Evolutionary conservation across 1,140 invertebrate genomes (phyloP), one percentile per base, ranked within the genome.

Genomic region (Himalopsyche phryganea): DNA sequence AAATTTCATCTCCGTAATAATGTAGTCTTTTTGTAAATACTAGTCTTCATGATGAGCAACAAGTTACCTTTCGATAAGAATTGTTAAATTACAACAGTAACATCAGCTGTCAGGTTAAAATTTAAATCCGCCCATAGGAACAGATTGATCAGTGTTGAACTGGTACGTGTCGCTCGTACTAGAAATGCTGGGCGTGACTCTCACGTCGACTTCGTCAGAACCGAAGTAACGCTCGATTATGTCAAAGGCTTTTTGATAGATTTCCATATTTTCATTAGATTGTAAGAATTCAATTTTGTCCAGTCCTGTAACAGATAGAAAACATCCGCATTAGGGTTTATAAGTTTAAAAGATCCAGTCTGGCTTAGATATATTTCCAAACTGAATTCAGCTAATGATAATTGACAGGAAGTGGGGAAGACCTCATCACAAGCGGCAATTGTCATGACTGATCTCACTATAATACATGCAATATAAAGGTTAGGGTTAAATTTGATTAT

Each of bases 201-300:
- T 83, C 44, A 83, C 84, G 20, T 89, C 83, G 66, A 97, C 95
- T 72, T 94, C 90, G 68, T 96, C 92, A 2, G 87, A 85, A 7
- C 90, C 86, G 74, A 98, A 98, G 77, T 91, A 98, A 72, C 89
- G 90, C 72, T 98, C 94, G 66, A 98, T 98, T 58, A 98, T 93
- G 69, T 96, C 90, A 70, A 96, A 96, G 13, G 94, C 91, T 72
- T 96, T 94, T 71, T 96, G 88, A 76, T 98, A 98, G 55, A 98
- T 94, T 47, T 97, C 92, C 69, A 91, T 85, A 69, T 98, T 98
- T 71, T 96, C 92, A 73, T 98, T 95, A 10, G 92, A 93, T 76
- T 98, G 96, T 5, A 98, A 79, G 73, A 91, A 95, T 78, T 98
- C 96, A 58, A 98, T 97, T 79, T 98, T 98, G 68, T 98, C 95